A percentile compares a stretch with the other conserved stretches of the same genome.
Evolutionary conservation across 2,113 vertebrate species (phyloP).

Genomic region (Xenus cinereus): DNA sequence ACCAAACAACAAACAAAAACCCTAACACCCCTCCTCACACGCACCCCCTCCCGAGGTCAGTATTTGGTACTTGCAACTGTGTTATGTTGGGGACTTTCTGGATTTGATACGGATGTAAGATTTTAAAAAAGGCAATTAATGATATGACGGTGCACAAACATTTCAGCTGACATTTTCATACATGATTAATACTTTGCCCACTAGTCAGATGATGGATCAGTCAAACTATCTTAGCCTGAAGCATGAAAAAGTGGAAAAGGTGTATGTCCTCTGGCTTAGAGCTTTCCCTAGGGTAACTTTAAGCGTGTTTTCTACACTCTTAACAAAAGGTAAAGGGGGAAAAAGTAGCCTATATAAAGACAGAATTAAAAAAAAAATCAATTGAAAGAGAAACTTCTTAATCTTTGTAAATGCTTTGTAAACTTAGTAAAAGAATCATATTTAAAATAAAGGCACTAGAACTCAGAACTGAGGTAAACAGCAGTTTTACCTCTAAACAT

Average conservation of each 20-base stretch:
- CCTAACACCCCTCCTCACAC: no score
- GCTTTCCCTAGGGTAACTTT: slow-evolving; percentile 1
- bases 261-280: slow-evolving; percentile 21
- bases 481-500: neutral
- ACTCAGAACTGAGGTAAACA: neutral
- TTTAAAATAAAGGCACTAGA: neutral
- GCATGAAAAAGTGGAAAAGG: slow-evolving; percentile 46
- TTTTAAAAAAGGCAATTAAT: slow-evolving; percentile 39
- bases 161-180: slow-evolving; percentile 64
- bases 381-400: neutral
- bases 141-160: slow-evolving; percentile 34
- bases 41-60: neutral
- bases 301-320: slow-evolving; percentile 13
- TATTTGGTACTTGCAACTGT: neutral
- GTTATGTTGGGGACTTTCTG: neutral
- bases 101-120: neutral
- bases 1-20: neutral
- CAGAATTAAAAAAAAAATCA: neutral
- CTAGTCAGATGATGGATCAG: slow-evolving; percentile 40
- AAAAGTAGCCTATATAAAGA: neutral
- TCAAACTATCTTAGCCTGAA: slow-evolving; percentile 53
- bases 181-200: slow-evolving; percentile 55
- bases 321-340: neutral
- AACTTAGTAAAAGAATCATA: neutral
- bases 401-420: neutral